phyloP scores from a whole-genome alignment of 1,140 invertebrate species.

The Chlorops oryzae region DNA sequence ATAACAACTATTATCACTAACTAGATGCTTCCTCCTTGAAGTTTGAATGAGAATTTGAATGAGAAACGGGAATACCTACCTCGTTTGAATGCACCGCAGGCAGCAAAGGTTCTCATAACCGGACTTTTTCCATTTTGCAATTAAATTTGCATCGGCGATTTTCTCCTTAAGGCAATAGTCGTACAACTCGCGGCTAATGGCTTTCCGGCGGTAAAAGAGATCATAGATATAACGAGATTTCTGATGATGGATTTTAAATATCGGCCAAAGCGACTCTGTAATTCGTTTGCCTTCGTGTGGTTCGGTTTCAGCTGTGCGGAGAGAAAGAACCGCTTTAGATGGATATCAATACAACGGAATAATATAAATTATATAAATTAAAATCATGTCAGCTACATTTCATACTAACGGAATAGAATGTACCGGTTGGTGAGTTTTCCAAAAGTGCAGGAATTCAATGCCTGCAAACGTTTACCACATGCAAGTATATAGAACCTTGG shows the following conservation, averaged over 20 bases:
- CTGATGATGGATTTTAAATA: conserved; percentile 99
- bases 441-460: too few relatives aligned
- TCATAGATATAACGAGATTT: conserved; percentile 97
- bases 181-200: conserved; percentile 94
- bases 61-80: too few relatives aligned
- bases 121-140: conserved; percentile 99
- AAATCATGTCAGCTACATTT: too few relatives aligned
- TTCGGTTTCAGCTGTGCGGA: conserved; percentile 91
- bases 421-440: too few relatives aligned
- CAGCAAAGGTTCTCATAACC: conserved; percentile 99
- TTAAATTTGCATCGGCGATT: conserved; percentile 94
- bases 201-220: conserved; percentile 91
- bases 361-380: conserved; percentile 15
- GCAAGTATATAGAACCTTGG: too few relatives aligned
- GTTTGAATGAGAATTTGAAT: too few relatives aligned
- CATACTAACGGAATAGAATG: background rate
- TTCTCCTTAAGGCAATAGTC: conserved; percentile 96
- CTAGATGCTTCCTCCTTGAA: too few relatives aligned
- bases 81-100: conserved; percentile 94
- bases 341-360: too few relatives aligned
- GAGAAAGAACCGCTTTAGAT: too few relatives aligned
- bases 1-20: too few relatives aligned
- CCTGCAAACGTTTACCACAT: too few relatives aligned
- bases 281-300: conserved; percentile 98
- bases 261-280: conserved; percentile 97